Percentiles rank a stretch among this genome's conserved stretches.
These are phyloP conservation scores for Onychomys leucogaster DNA, from an alignment of 2,797 vertebrate genomes.

Conservation along the genomic window DNA sequence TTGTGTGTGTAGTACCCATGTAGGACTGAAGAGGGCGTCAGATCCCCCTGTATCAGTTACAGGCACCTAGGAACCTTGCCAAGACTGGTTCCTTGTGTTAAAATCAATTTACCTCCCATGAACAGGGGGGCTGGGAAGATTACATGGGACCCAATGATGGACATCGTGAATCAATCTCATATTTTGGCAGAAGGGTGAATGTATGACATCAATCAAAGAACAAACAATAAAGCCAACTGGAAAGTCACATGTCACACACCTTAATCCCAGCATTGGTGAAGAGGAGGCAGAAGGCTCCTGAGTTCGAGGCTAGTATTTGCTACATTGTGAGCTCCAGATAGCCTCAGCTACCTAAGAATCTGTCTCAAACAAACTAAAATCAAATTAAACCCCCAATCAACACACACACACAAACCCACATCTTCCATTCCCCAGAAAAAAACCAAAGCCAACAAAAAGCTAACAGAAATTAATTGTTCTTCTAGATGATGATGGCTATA, in stretches of 20 bases:
- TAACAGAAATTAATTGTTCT: not conserved
- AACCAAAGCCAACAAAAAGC: not conserved
- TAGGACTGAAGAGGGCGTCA: not conserved
- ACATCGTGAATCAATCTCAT: not conserved
- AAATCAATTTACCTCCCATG: not conserved
- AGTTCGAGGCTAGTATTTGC: not conserved
- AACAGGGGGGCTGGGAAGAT: not conserved
- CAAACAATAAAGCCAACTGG: not conserved
- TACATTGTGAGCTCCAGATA: not conserved
- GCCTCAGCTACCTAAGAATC: not conserved
- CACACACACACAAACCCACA: not conserved
- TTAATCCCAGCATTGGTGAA: not conserved
- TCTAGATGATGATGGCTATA: not conserved
- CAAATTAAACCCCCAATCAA: not conserved
- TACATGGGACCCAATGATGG: not conserved
- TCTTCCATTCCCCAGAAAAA: not conserved
- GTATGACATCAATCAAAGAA: not conserved
- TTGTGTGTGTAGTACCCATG: not conserved
- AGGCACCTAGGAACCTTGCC: not conserved
- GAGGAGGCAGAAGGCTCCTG: not conserved
- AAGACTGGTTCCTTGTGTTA: not conserved
- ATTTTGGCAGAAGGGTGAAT: conserved; percentile 11
- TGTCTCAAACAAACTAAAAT: not conserved
- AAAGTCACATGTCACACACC: not conserved
- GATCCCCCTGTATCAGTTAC: too few species aligned